These are phyloP conservation scores for Enteromius argenteus DNA, from an alignment of 2,797 vertebrate genomes.

Conservation along the genomic window DNA sequence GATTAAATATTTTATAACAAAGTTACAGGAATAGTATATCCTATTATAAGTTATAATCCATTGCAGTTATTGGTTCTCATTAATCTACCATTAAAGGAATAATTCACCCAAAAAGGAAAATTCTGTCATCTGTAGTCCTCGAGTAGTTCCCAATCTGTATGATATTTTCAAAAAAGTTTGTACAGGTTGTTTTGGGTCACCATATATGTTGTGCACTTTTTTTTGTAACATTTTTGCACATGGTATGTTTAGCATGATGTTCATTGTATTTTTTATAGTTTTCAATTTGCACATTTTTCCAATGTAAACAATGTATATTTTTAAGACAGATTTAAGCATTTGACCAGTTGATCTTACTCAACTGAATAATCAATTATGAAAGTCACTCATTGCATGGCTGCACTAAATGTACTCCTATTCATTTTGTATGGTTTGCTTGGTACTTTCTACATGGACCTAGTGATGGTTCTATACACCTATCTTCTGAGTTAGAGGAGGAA, in stretches of 20 bases:
- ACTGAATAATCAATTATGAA: background rate
- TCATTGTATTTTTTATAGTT: background rate
- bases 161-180: too few species aligned
- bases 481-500: background rate
- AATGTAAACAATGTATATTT: background rate
- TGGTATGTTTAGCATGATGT: background rate
- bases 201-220: background rate
- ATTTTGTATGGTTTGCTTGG: constrained; percentile 2
- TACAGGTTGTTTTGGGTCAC: too few species aligned
- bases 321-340: background rate
- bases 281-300: background rate
- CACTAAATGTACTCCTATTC: background rate
- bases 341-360: background rate
- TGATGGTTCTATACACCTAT: background rate
- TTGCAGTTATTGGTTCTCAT: background rate
- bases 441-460: background rate
- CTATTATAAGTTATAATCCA: background rate
- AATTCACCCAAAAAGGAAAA: too few species aligned
- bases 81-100: background rate
- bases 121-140: too few species aligned
- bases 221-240: background rate
- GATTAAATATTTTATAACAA: background rate
- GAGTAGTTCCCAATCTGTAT: too few species aligned
- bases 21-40: too few species aligned
- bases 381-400: background rate